Conservation (phyloP, 2,888 invertebrate species). For the Heliconius ethilla region DNA sequence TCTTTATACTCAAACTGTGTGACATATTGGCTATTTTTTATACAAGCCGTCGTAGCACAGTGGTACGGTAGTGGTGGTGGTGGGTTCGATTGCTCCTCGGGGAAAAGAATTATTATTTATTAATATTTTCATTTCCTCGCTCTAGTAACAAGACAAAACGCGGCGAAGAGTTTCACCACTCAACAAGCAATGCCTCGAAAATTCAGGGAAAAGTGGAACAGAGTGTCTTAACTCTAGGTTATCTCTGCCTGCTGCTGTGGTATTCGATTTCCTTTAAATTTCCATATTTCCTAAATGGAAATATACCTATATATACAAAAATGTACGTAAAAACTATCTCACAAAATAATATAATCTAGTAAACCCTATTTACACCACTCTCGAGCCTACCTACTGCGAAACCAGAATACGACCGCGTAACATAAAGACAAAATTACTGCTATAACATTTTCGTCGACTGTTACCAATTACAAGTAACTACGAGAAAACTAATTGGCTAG, state of each 20-base stretch:
- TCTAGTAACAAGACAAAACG: no score
- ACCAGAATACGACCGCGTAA: conserved; percentile 18
- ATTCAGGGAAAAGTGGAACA: no score
- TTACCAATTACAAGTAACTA: conserved; percentile 47
- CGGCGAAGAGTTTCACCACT: no score
- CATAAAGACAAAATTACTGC: conserved; percentile 35
- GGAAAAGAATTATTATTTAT: no score
- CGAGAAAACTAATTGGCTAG: conserved; percentile 51
- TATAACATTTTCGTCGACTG: conserved; percentile 39
- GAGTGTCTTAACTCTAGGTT: no score
- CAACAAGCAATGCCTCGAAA: no score
- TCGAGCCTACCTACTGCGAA: conserved; percentile 12
- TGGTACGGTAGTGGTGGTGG: no score
- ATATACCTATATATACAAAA: neutral
- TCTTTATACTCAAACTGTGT: conserved; percentile 28
- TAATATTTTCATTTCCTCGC: no score
- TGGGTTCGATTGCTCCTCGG: no score
- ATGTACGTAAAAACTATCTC: neutral
- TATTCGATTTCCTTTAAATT: neutral
- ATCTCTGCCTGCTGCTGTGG: no score
- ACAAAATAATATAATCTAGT: neutral
- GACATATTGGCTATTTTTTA: neutral
- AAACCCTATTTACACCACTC: conserved; percentile 5
- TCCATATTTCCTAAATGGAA: neutral
- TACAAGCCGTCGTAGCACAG: no score